A percentile compares a stretch with the other conserved stretches of the same genome.
phyloP scores from a whole-genome alignment of 2,888 invertebrate species.

The Chloromyia formosa region DNA sequence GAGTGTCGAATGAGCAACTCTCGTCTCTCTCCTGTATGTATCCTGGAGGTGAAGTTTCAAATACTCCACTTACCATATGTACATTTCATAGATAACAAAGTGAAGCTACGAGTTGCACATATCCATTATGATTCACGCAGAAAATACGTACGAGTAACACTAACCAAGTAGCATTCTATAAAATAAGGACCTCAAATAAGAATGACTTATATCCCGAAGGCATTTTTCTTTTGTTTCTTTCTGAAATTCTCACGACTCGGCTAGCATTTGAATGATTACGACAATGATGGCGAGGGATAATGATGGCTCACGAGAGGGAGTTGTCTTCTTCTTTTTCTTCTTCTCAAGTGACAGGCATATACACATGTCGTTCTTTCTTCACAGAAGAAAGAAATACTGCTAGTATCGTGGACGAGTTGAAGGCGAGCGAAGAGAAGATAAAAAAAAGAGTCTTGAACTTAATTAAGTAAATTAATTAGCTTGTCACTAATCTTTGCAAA shows the following conservation, averaged over 20 bases:
- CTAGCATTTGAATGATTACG: conserved; percentile 30
- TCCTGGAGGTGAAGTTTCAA: not conserved
- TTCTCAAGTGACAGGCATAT: too few relatives aligned
- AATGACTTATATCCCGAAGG: conserved; percentile 22
- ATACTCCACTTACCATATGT: too few relatives aligned
- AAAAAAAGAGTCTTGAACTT: conserved; percentile 41
- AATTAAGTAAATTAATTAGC: conserved; percentile 49
- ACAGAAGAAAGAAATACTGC: too few relatives aligned
- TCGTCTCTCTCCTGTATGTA: too few relatives aligned
- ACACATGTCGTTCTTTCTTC: too few relatives aligned
- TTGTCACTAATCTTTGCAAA: conserved; percentile 41
- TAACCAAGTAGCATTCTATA: conserved; percentile 19
- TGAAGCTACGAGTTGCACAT: conserved; percentile 5
- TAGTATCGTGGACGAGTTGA: too few relatives aligned
- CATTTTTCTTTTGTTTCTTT: not conserved
- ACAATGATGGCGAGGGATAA: conserved; percentile 33
- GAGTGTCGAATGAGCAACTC: too few relatives aligned
- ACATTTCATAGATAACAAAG: conserved; percentile 20
- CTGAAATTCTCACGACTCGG: not conserved
- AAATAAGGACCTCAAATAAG: conserved; percentile 4
- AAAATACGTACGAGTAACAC: conserved; percentile 5
- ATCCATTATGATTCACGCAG: conserved; percentile 35
- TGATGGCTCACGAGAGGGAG: conserved; percentile 16
- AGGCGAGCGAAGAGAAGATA: not conserved
- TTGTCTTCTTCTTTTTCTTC: not conserved